Conservation (phyloP, 2,797 vertebrate species). For the Lerista edwardsae region DNA sequence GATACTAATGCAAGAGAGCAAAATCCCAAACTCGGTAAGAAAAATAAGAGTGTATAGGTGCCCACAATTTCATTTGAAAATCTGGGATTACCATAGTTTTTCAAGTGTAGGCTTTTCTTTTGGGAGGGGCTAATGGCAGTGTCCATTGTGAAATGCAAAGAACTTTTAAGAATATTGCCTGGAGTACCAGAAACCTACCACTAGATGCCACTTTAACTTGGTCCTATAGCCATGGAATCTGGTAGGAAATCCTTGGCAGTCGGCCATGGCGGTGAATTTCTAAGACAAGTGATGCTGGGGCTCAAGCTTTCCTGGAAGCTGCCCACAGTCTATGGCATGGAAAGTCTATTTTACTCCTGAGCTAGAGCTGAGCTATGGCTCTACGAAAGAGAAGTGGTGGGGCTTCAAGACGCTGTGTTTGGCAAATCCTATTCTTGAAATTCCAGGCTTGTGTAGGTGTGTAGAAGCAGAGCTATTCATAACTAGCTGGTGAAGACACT, state of each 20-base stretch:
- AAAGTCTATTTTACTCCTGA: not conserved
- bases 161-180: no score
- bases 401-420: not conserved
- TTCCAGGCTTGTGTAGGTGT: not conserved
- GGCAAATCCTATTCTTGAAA: not conserved
- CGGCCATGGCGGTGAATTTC: not conserved
- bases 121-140: not conserved
- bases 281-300: not conserved
- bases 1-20: not conserved
- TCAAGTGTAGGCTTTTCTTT: not conserved
- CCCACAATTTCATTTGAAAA: not conserved
- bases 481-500: not conserved
- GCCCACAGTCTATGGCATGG: no score
- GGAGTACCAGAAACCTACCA: not conserved
- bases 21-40: not conserved
- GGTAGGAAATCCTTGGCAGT: not conserved
- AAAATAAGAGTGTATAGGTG: no score
- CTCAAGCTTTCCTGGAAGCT: not conserved
- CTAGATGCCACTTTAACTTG: conserved; percentile 1
- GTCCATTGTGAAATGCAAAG: not conserved
- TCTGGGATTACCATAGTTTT: not conserved
- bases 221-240: not conserved
- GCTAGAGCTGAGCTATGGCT: not conserved
- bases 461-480: not conserved
- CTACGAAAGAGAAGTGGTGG: not conserved